Percentiles rank a stretch among this genome's conserved stretches.
phyloP scores from a whole-genome alignment of 1,140 invertebrate genomes.

The Propsilocerus akamusi region DNA sequence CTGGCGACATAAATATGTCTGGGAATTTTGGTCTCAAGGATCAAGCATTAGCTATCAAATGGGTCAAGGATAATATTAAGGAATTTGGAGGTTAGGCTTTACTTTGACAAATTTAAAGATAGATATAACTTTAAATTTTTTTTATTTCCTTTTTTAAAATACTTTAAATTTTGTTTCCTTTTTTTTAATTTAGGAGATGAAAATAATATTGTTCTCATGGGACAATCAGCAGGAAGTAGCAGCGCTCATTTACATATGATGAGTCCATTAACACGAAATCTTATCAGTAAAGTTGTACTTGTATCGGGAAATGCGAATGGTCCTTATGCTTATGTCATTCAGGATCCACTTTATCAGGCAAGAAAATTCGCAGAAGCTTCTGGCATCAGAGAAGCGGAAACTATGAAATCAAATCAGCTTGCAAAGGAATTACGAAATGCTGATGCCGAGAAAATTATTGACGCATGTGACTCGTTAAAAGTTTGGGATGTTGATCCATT shows the following conservation, averaged over 20 bases:
- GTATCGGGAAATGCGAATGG: conserved; percentile 39
- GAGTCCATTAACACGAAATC: conserved; percentile 29
- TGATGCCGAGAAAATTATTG: conserved; percentile 15
- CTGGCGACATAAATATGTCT: conserved; percentile 17
- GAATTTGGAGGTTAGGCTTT: conserved; percentile 24
- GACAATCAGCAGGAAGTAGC: conserved; percentile 40
- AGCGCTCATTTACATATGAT: conserved; percentile 34
- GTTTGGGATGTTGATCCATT: conserved; percentile 26
- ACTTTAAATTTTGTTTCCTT: neutral
- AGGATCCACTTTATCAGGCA: conserved; percentile 25
- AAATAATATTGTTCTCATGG: conserved; percentile 33
- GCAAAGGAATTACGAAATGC: conserved; percentile 21
- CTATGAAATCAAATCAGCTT: conserved; percentile 12
- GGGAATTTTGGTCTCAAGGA: conserved; percentile 40
- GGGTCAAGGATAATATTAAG: conserved; percentile 21
- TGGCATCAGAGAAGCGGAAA: conserved; percentile 10
- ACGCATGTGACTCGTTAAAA: conserved; percentile 17
- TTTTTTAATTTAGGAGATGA: conserved; percentile 29
- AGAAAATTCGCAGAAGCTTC: conserved; percentile 12
- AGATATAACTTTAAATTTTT: neutral
- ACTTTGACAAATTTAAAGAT: neutral
- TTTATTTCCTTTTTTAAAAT: neutral
- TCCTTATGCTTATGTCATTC: conserved; percentile 33
- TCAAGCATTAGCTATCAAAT: conserved; percentile 29
- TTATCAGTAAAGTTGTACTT: conserved; percentile 31